These are phyloP conservation scores for Amphibalanus amphitrite DNA, from an alignment of 1,140 invertebrate species.

Conservation along the genomic window DNA sequence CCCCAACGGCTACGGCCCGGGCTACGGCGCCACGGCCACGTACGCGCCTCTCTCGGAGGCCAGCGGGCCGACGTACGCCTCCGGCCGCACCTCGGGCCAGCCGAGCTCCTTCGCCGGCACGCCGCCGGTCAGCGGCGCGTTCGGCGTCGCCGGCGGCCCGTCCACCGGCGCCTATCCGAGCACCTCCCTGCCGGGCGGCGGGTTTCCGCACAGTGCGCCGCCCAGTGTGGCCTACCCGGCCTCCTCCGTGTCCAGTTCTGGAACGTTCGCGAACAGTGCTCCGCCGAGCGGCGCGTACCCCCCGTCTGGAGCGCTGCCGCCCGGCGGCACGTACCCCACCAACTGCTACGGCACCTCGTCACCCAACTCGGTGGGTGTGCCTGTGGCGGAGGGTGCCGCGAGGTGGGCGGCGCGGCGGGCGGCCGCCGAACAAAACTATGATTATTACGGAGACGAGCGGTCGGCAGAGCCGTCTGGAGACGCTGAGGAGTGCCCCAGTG, in stretches of 20 bases:
- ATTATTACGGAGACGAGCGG: not conserved
- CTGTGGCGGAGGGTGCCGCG: not conserved
- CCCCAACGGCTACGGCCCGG: conserved; percentile 6
- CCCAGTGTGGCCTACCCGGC: not conserved
- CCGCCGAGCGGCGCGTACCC: no score
- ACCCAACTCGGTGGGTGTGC: not conserved
- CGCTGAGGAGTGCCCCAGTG: not conserved
- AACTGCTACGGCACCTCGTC: not conserved
- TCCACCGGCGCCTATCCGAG: conserved; percentile 42
- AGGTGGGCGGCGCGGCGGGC: not conserved
- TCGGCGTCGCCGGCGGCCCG: conserved; percentile 38
- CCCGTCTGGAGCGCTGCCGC: no score
- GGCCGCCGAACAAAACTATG: not conserved
- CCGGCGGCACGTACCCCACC: not conserved
- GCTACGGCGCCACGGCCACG: conserved; percentile 14
- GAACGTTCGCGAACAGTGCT: not conserved
- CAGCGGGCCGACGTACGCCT: conserved; percentile 8
- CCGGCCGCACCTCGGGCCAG: conserved; percentile 8
- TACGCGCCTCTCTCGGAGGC: conserved; percentile 7
- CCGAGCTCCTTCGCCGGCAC: conserved; percentile 9
- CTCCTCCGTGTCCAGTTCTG: not conserved
- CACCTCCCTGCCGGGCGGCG: conserved; percentile 22
- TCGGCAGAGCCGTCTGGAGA: not conserved
- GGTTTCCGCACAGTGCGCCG: not conserved
- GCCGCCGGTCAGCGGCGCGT: conserved; percentile 4